Base-by-base conservation (phyloP, 2,113 vertebrate genomes). In the Nothoprocta perdicaria region DNA sequence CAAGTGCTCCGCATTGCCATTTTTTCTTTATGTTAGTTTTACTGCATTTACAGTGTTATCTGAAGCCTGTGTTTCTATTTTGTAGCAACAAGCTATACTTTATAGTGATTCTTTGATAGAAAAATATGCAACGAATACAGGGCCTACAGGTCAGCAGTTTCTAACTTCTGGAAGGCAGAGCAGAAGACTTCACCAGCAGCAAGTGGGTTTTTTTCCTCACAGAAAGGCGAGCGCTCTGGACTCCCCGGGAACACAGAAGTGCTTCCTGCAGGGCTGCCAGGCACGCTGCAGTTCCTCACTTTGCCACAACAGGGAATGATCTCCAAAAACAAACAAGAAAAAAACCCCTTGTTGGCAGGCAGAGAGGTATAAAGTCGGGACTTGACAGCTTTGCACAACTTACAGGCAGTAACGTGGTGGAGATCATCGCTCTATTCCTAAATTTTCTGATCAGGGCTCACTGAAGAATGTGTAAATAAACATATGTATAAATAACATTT, bases 321-420 rank as follows among this genome's bases (percentile, higher is more conserved):
- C 48, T n/a, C 5, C 35, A 14, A 46, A 8, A 7, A 2, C 0
- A 40, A 63, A 24, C 57, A 27, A 31, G 60, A 27, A 35, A 7
- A 7, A 55, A 55, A 9, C 53, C 27, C 53, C 29, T 2, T 73
- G 48, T 1, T 58, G 67, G 18, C 26, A 60, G 21, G 29, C 65
- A 52, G 41, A 52, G 41, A 21, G 58, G 66, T 72, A 21, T 12
- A n/a, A 1, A 26, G 18, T 19, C 21, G 21, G 24, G 8, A 46
- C 61, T 17, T 35, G 45, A 41, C 41, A 45, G 38, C 46, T 6
- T 16, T n/a, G 16, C 2, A 10, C 60, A 61, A 19, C 35, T 68
- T 11, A 8, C 0, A 4, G 66, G 41, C 61, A 68, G 31, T 6
- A 57, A 52, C 53, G 17, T 0, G 1, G 62, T 35, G 6, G 15